A percentile compares a stretch with the other conserved stretches of the same genome.
phyloP scores from a whole-genome alignment of 2,888 invertebrate species.

The Drosophila leonis region DNA sequence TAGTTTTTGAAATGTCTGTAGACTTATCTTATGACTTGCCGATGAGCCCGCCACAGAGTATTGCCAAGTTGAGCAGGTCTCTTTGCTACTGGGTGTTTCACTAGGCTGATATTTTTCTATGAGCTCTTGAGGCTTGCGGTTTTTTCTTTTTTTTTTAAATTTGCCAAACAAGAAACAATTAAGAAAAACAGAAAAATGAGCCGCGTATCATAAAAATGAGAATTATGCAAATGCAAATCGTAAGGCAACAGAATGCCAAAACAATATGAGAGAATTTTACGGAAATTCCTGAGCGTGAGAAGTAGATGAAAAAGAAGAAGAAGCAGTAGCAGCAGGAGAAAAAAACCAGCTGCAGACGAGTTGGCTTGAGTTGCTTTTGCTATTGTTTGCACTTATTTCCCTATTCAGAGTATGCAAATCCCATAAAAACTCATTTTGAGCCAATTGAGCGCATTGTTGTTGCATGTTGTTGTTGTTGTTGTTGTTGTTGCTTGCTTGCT shows the following conservation, averaged over 20 bases:
- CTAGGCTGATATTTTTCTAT: background rate
- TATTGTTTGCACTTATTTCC: conserved; percentile 62
- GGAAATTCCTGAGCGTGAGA: conserved; percentile 2
- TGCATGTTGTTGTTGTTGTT: conserved; percentile 36
- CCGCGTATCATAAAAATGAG: conserved; percentile 66
- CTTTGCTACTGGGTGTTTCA: background rate
- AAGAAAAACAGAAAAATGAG: conserved; percentile 56
- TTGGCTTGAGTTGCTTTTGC: conserved; percentile 21
- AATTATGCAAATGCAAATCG: conserved; percentile 72
- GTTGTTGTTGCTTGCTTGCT: conserved; percentile 29
- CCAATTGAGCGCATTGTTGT: conserved; percentile 74
- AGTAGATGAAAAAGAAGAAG: background rate
- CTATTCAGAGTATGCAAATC: conserved; percentile 75
- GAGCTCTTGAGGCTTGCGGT: conserved; percentile 2
- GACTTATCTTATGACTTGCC: background rate
- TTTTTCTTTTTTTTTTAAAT: conserved; percentile 32
- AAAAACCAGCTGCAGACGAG: conserved; percentile 37
- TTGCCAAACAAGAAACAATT: conserved; percentile 67
- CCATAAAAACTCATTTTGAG: conserved; percentile 78
- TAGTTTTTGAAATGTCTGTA: background rate
- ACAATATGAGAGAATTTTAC: conserved; percentile 32
- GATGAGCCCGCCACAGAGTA: background rate
- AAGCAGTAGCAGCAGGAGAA: background rate
- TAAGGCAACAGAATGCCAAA: conserved; percentile 30
- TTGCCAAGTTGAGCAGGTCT: background rate